A percentile compares a stretch with the other conserved stretches of the same genome.
phyloP scores from a whole-genome alignment of 2,888 invertebrate species.

The Eupithecia pulchellata region DNA sequence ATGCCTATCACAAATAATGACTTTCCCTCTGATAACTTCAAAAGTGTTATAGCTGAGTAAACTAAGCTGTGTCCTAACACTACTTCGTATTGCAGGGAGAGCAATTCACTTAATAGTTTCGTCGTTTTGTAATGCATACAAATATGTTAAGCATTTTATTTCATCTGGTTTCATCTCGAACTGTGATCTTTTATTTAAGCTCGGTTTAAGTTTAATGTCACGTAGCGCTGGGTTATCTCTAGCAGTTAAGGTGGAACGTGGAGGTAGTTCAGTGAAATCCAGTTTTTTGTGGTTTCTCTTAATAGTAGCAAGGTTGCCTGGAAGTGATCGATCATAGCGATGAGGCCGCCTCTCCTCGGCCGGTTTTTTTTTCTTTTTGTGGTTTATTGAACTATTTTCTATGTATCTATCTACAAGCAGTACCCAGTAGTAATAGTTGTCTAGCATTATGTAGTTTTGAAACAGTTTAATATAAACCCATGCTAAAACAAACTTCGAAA shows the following conservation, averaged over 20 bases:
- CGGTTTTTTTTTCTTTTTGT: no score
- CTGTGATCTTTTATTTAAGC: background rate
- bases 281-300: background rate
- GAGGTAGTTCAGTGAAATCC: background rate
- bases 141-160: slow-evolving; percentile 14
- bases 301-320: background rate
- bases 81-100: slow-evolving; percentile 9
- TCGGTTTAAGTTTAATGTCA: background rate
- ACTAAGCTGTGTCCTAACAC: slow-evolving; percentile 3
- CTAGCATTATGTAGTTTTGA: no score
- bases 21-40: no score
- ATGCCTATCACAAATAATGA: no score
- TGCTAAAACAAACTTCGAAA: no score
- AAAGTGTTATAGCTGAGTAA: background rate
- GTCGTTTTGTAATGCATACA: slow-evolving; percentile 24
- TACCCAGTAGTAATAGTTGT: no score
- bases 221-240: background rate
- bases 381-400: no score
- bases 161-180: background rate
- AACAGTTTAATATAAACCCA: no score
- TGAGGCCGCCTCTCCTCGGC: no score
- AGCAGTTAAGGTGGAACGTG: background rate
- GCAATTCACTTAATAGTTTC: slow-evolving; percentile 15
- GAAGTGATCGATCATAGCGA: no score
- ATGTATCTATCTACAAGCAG: no score